Evolutionary conservation across 2,797 vertebrate genomes (phyloP), one percentile per base, ranked within the genome.

Genomic region (Phalanger gymnotis): DNA sequence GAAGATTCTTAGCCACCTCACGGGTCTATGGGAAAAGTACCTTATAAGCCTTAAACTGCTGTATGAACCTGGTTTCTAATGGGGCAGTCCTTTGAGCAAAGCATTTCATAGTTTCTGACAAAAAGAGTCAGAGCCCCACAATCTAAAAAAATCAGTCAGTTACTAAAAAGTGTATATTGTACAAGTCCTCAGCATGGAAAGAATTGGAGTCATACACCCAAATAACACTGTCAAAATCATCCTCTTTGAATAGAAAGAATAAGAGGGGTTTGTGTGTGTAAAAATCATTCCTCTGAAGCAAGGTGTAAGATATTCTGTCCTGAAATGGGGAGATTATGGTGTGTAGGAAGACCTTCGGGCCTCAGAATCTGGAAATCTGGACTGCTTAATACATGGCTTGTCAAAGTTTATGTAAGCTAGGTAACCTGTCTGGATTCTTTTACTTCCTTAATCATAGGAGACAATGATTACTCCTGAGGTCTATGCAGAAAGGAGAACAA

Each of bases 321-420:
- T 89, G 40, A 90, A 58, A 55, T 66, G 92, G 34, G 0, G 22
- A 47, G 40, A 47, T 47, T 25, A 81, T 73, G 66, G n/a, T 81
- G n/a, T 81, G 47, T 22, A 34, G 40, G 73, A 54, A 54, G 91
- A 90, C 11, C 5, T 1, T 54, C 1, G 14, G 22, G 3, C 90
- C 91, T 96, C 61, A 54, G 58, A 61, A 94, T 27, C 94, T 54
- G 90, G 95, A 96, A 96, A 52, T 25, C 56, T 94, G 34, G 1
- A 30, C 54, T n/a, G 96, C 61, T 91, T 66, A 90, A 6, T 92
- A 61, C 34, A 92, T 93, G 57, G 87, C 53, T 53, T 94, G 22
- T 94, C 14, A 54, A 81, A 30, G 92, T 94, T 91, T 94, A 93
- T 54, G 31, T 13, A 92, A 91, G 3, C 16, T 0, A 0, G 94